These are phyloP conservation scores for Pristionchus japonicus DNA, from an alignment of 2,888 invertebrate genomes.

Conservation along the genomic window DNA sequence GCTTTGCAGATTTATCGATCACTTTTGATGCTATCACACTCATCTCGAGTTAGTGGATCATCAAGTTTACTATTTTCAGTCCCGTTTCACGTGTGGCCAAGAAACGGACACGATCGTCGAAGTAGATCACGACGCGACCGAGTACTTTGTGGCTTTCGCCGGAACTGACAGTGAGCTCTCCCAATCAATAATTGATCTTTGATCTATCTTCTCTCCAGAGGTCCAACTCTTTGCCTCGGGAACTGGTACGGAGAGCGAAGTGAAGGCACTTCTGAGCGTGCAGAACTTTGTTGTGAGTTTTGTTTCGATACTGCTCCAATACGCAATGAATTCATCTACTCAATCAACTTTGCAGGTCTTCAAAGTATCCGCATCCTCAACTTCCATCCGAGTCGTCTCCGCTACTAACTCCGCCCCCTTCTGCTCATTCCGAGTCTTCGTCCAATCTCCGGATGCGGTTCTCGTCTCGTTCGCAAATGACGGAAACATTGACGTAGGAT, in stretches of 20 bases:
- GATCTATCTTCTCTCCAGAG: constrained; percentile 11
- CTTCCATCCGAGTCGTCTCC: constrained; percentile 1
- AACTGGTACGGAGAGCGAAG: neutral
- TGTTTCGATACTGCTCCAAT: neutral
- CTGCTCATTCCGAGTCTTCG: constrained; percentile 45
- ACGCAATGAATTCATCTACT: neutral
- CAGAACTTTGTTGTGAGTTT: constrained; percentile 37
- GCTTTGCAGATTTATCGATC: neutral
- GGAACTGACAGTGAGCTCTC: constrained; percentile 9
- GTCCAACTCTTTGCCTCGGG: neutral
- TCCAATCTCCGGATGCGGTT: constrained; percentile 12
- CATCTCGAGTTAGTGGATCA: too few relatives aligned
- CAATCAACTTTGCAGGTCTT: constrained; percentile 1
- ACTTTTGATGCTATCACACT: neutral
- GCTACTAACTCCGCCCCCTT: constrained; percentile 10
- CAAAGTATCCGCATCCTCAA: neutral
- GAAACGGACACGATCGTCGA: neutral
- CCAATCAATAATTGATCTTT: neutral
- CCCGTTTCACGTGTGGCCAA: constrained; percentile 26
- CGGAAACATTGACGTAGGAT: constrained; percentile 26
- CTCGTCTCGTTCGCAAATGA: constrained; percentile 30
- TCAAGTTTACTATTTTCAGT: neutral
- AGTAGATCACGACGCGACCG: neutral
- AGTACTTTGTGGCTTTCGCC: constrained; percentile 9
- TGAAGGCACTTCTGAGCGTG: neutral